phyloP scores from a whole-genome alignment of 1,140 invertebrate genomes.

The Drosophila baimaii region DNA sequence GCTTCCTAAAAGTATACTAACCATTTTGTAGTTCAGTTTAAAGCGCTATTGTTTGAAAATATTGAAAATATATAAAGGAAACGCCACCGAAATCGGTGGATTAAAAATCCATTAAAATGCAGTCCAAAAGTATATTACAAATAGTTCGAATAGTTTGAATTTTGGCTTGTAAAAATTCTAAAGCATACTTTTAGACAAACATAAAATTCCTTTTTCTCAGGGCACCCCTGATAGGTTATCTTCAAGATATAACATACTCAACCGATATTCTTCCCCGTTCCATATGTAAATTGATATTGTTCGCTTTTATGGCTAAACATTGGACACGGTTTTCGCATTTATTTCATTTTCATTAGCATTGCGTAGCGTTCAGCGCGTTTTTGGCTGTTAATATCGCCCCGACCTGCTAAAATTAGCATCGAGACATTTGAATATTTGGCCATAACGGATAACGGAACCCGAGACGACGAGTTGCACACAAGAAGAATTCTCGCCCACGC shows the following conservation, averaged over 20 bases:
- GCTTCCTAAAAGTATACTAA: neutral
- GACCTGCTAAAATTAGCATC: constrained; percentile 68
- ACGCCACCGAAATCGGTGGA: too few species aligned
- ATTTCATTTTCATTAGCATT: constrained; percentile 52
- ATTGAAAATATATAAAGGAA: too few species aligned
- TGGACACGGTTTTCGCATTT: neutral
- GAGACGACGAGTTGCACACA: constrained; percentile 61
- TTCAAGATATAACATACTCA: neutral
- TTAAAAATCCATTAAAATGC: too few species aligned
- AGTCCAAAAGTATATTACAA: too few species aligned
- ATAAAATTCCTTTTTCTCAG: too few species aligned
- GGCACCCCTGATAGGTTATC: neutral
- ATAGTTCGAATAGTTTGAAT: too few species aligned
- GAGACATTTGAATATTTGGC: constrained; percentile 20
- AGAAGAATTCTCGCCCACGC: constrained; percentile 30
- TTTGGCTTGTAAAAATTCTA: too few species aligned
- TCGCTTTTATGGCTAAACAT: neutral
- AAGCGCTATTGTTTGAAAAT: too few species aligned
- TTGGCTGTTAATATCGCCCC: constrained; percentile 4
- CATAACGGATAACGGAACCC: constrained; percentile 73
- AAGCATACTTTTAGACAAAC: neutral
- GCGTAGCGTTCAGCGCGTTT: constrained; percentile 48
- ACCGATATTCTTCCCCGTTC: neutral
- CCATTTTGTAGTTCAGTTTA: too few species aligned
- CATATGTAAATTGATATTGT: neutral